Conservation (phyloP, 1,140 invertebrate species). For the Danaus plexippus region DNA sequence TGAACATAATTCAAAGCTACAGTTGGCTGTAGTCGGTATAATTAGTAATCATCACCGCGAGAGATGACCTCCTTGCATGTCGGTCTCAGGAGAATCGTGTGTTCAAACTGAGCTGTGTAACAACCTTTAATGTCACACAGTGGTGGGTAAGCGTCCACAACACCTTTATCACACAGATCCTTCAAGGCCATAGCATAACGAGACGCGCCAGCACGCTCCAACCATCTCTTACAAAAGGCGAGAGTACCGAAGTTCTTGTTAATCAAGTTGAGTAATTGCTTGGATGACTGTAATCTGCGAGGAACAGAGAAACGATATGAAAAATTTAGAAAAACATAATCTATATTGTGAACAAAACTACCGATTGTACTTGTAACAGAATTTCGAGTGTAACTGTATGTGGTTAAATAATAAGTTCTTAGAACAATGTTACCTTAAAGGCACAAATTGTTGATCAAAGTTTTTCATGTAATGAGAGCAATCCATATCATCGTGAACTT, state of each 20-base stretch:
- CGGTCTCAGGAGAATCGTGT: constrained; percentile 97
- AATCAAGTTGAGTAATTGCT: constrained; percentile 93
- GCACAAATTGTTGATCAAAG: constrained; percentile 94
- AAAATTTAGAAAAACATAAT: background rate
- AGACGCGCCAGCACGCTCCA: constrained; percentile 95
- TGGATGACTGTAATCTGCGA: constrained; percentile 88
- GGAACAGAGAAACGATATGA: constrained; percentile 2
- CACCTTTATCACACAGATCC: constrained; percentile 96
- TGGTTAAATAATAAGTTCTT: background rate
- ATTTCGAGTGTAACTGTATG: background rate
- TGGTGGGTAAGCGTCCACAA: constrained; percentile 98
- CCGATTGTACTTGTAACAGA: background rate
- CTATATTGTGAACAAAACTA: background rate
- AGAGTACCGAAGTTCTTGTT: constrained; percentile 98
- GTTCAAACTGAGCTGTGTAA: constrained; percentile 99
- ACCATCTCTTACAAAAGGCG: constrained; percentile 98
- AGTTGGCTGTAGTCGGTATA: too few species aligned
- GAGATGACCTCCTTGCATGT: constrained; percentile 99
- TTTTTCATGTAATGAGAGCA: constrained; percentile 99
- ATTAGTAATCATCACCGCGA: constrained; percentile 94
- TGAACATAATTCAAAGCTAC: too few species aligned
- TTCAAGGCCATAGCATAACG: constrained; percentile 99
- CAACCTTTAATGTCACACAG: constrained; percentile 98
- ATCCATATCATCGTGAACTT: constrained; percentile 99
- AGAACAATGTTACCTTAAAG: constrained; percentile 74